Evolutionary conservation across 2,113 vertebrate genomes (phyloP).

Genomic region (Acinonyx jubatus): DNA sequence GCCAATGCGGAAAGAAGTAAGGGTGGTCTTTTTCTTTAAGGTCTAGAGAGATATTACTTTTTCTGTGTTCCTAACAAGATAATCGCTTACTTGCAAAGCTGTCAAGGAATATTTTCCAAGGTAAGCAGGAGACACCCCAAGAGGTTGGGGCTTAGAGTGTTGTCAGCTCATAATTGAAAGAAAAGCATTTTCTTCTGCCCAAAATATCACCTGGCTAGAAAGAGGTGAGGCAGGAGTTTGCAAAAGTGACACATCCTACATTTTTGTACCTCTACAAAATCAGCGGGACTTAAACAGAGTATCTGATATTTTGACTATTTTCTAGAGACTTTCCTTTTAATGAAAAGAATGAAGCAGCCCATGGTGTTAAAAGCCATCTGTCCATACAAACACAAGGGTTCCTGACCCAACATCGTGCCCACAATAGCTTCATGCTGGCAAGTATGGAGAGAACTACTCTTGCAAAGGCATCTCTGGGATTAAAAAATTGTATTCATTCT

Average conservation of each 20-base stretch:
- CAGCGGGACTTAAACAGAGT: not conserved
- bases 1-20: not conserved
- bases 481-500: not conserved
- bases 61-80: constrained; percentile 28
- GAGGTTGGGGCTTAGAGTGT: not conserved
- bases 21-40: not conserved
- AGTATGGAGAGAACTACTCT: not conserved
- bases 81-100: constrained; percentile 1
- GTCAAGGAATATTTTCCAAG: constrained; percentile 26
- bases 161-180: not conserved
- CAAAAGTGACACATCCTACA: not conserved
- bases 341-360: constrained; percentile 56
- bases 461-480: not conserved
- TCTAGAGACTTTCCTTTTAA: not conserved
- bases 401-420: not conserved
- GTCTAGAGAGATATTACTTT: not conserved
- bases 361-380: constrained; percentile 39
- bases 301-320: not conserved
- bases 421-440: not conserved
- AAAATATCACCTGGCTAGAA: not conserved
- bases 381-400: not conserved
- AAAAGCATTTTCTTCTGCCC: constrained; percentile 3
- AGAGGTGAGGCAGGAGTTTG: not conserved
- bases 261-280: not conserved
- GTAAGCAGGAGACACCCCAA: not conserved